A percentile compares a stretch with the other conserved stretches of the same genome.
phyloP scores from a whole-genome alignment of 2,113 vertebrate genomes.

The Silurus asotus region DNA sequence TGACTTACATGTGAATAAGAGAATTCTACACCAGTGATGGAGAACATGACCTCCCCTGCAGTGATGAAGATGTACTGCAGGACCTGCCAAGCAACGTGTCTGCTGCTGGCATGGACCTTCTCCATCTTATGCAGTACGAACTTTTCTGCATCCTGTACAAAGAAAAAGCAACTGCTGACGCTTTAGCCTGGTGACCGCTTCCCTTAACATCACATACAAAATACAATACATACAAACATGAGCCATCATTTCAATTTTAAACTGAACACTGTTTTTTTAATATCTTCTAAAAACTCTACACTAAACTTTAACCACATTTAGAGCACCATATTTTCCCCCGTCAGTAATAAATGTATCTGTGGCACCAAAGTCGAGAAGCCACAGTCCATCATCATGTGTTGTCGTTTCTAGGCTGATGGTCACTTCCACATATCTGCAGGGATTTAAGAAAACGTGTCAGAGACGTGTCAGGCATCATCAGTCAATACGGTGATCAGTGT shows the following conservation, averaged over 20 bases:
- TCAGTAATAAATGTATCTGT: constrained; percentile 81
- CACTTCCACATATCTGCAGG: constrained; percentile 66
- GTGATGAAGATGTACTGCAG: constrained; percentile 90
- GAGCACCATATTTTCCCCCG: constrained; percentile 66
- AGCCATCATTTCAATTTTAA: background rate
- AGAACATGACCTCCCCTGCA: constrained; percentile 94
- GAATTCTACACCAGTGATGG: constrained; percentile 94
- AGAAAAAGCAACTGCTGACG: background rate
- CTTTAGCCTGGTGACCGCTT: background rate
- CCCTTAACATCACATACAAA: background rate
- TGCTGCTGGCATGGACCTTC: constrained; percentile 80
- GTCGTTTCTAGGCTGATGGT: constrained; percentile 60
- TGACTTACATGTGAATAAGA: constrained; percentile 92
- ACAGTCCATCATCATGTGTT: constrained; percentile 73
- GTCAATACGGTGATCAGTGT: background rate
- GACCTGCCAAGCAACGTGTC: constrained; percentile 91
- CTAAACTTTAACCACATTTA: constrained; percentile 26
- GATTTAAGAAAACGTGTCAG: background rate
- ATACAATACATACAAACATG: background rate
- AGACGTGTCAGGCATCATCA: background rate
- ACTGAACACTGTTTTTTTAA: background rate
- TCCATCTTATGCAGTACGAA: constrained; percentile 68
- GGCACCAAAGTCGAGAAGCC: constrained; percentile 85
- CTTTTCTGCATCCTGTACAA: constrained; percentile 63
- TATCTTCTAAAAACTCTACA: background rate